Percentiles rank a stretch among this genome's conserved stretches.
Evolutionary conservation across 2,113 vertebrate species (phyloP).

Genomic region (Pedionomus torquatus): DNA sequence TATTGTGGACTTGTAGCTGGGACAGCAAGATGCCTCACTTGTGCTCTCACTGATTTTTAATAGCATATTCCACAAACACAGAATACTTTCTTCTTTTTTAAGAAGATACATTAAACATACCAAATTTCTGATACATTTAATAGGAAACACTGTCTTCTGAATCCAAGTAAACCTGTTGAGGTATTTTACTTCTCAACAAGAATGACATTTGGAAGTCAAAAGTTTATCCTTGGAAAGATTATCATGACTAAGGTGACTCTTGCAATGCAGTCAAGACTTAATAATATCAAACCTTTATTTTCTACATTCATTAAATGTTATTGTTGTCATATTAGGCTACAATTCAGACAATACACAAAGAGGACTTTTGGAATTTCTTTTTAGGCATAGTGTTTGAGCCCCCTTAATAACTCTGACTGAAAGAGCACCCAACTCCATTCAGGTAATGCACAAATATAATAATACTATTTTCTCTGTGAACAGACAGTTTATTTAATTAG

Average conservation of each 20-base stretch:
- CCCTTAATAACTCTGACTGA: background rate
- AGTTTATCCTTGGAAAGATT: background rate
- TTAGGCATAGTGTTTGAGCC: background rate
- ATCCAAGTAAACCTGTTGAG: constrained; percentile 11
- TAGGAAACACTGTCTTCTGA: constrained; percentile 55
- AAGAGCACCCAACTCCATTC: background rate
- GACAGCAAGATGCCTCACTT: constrained; percentile 73
- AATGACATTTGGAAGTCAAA: constrained; percentile 38
- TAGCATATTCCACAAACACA: constrained; percentile 51
- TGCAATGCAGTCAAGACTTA: constrained; percentile 18
- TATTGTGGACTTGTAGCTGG: constrained; percentile 73
- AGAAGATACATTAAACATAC: constrained; percentile 29
- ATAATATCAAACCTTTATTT: background rate
- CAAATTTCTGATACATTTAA: constrained; percentile 28
- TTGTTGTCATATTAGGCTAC: background rate
- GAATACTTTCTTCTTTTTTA: constrained; percentile 27
- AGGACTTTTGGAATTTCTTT: background rate
- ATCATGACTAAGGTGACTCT: constrained; percentile 1
- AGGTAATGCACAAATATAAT: constrained; percentile 28
- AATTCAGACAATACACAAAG: background rate
- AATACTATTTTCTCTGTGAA: constrained; percentile 16
- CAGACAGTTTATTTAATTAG: constrained; percentile 26
- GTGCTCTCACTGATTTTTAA: constrained; percentile 46
- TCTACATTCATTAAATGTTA: background rate
- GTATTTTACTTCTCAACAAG: constrained; percentile 5